Evolutionary conservation across 2,113 vertebrate genomes (phyloP).

Genomic region (Gambusia holbrooki): DNA sequence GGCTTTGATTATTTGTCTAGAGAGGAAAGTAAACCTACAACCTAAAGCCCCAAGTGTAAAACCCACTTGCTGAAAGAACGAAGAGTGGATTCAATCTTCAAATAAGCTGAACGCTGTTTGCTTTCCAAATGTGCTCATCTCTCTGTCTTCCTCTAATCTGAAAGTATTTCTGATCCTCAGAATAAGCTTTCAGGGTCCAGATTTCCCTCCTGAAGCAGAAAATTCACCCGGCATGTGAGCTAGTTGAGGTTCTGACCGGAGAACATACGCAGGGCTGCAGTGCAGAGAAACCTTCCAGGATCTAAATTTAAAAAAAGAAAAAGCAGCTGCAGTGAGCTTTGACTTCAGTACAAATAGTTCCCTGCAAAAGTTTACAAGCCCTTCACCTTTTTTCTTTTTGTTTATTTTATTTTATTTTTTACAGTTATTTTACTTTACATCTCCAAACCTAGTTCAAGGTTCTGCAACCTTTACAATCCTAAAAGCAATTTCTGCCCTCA

Average conservation of each 20-base stretch:
- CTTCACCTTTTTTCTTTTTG: no score
- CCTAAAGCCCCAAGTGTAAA: slow-evolving; percentile 41
- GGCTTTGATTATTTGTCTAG: slow-evolving; percentile 49
- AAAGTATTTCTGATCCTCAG: slow-evolving; percentile 56
- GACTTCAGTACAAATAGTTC: no score
- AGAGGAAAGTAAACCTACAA: slow-evolving; percentile 42
- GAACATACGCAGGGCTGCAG: slow-evolving; percentile 38
- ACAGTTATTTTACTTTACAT: no score
- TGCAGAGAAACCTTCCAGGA: slow-evolving; percentile 20
- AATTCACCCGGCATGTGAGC: slow-evolving; percentile 48
- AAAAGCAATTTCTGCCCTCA: no score
- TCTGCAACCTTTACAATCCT: no score
- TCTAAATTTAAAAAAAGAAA: neutral
- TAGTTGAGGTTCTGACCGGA: slow-evolving; percentile 39
- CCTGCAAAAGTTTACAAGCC: no score
- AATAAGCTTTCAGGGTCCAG: slow-evolving; percentile 58
- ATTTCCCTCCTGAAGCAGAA: slow-evolving; percentile 40
- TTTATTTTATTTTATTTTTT: no score
- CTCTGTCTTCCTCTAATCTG: slow-evolving; percentile 49
- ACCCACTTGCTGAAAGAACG: slow-evolving; percentile 26
- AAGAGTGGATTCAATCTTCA: slow-evolving; percentile 49
- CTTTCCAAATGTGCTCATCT: slow-evolving; percentile 48
- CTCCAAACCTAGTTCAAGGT: no score
- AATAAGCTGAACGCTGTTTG: slow-evolving; percentile 41
- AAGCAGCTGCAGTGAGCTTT: no score